A percentile compares a stretch with the other conserved stretches of the same genome.
Conservation (phyloP, 2,888 invertebrate genomes). For the Helleia helle region DNA sequence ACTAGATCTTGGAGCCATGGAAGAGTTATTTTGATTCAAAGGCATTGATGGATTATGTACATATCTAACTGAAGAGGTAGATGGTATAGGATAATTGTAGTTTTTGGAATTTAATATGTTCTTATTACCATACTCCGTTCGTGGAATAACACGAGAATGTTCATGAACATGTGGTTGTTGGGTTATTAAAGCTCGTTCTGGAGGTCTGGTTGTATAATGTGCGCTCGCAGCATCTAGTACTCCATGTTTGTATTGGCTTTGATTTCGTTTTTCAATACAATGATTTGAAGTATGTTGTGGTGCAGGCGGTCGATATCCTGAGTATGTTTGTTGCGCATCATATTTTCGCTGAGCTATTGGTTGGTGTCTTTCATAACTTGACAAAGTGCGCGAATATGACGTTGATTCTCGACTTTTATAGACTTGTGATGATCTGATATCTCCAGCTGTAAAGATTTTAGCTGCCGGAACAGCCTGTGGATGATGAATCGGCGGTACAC, state of each 20-base stretch:
- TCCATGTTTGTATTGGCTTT: slow-evolving; percentile 47
- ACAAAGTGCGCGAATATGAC: slow-evolving; percentile 37
- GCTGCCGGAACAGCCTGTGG: slow-evolving; percentile 40
- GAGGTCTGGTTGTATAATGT: slow-evolving; percentile 43
- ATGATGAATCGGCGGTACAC: slow-evolving; percentile 65
- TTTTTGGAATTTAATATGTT: slow-evolving; percentile 43
- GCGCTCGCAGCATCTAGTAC: slow-evolving; percentile 39
- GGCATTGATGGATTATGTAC: slow-evolving; percentile 37
- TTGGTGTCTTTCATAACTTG: slow-evolving; percentile 53
- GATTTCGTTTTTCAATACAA: slow-evolving; percentile 47
- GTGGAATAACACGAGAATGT: slow-evolving; percentile 37
- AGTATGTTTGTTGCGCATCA: slow-evolving; percentile 60
- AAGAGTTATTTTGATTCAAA: slow-evolving; percentile 39
- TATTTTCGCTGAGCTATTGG: slow-evolving; percentile 51
- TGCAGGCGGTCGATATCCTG: slow-evolving; percentile 49
- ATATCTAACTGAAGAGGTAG: slow-evolving; percentile 50
- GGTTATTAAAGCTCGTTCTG: slow-evolving; percentile 46
- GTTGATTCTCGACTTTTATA: slow-evolving; percentile 55
- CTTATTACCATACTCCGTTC: slow-evolving; percentile 43
- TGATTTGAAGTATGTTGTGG: slow-evolving; percentile 47
- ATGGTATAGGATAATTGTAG: slow-evolving; percentile 50
- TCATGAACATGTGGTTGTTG: slow-evolving; percentile 43
- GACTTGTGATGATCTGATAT: slow-evolving; percentile 40
- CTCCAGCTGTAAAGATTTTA: slow-evolving; percentile 38
- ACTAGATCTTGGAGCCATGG: slow-evolving; percentile 35